phyloP scores from a whole-genome alignment of 1,140 invertebrate genomes.

The Drosophila kikkawai region DNA sequence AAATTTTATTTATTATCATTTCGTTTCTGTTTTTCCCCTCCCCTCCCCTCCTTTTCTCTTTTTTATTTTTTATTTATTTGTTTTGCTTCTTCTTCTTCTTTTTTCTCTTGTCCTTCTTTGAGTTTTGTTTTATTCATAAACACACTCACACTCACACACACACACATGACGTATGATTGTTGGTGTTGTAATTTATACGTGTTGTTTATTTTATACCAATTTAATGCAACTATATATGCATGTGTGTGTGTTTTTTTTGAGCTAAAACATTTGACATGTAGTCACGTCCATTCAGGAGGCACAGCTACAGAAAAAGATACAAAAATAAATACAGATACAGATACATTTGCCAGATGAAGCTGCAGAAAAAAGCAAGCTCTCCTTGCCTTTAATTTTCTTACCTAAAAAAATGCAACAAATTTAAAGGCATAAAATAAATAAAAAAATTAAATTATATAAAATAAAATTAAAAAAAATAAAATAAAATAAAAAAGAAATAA shows the following conservation, averaged over 20 bases:
- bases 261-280: slow-evolving; percentile 57
- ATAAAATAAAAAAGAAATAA: too few relatives aligned
- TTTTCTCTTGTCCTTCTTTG: slow-evolving; percentile 21
- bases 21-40: slow-evolving; percentile 12
- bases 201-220: slow-evolving; percentile 81
- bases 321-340: neutral
- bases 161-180: slow-evolving; percentile 35
- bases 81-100: neutral
- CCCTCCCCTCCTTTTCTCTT: slow-evolving; percentile 3
- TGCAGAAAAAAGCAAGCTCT: slow-evolving; percentile 4
- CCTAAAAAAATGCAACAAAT: neutral
- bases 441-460: too few relatives aligned
- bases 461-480: too few relatives aligned
- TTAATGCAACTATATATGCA: slow-evolving; percentile 69
- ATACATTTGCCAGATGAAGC: slow-evolving; percentile 15
- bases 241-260: slow-evolving; percentile 20
- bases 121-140: slow-evolving; percentile 67
- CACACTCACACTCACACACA: slow-evolving; percentile 20
- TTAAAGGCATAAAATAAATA: neutral
- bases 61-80: slow-evolving; percentile 62
- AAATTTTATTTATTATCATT: slow-evolving; percentile 58
- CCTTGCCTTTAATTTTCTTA: slow-evolving; percentile 6
- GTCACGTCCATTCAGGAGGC: slow-evolving; percentile 41
- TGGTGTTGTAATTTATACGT: slow-evolving; percentile 76
- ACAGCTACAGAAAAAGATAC: slow-evolving; percentile 7